Evolutionary conservation across 2,888 invertebrate genomes (phyloP).

Genomic region (Macrosiphum euphorbiae): DNA sequence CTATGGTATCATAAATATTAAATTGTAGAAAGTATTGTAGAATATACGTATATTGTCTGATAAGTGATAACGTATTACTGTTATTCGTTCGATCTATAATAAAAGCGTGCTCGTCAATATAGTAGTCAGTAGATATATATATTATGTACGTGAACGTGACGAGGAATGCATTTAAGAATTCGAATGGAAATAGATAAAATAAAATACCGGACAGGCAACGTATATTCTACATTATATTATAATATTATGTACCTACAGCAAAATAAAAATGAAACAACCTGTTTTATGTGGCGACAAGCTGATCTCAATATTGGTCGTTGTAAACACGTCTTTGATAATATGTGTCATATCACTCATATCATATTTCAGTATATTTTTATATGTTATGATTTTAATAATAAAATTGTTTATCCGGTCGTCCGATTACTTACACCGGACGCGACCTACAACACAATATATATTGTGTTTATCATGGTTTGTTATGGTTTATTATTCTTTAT

Average conservation of each 20-base stretch:
- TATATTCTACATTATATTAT: background rate
- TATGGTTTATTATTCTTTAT: background rate
- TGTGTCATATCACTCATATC: background rate
- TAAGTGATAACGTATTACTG: background rate
- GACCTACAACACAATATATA: background rate
- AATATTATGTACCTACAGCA: background rate
- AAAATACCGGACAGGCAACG: background rate
- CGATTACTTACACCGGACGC: background rate
- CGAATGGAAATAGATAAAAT: background rate
- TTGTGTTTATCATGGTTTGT: background rate
- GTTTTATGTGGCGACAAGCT: background rate
- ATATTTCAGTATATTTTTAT: background rate
- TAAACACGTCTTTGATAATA: no score
- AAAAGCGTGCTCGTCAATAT: background rate
- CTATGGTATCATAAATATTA: background rate
- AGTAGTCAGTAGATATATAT: background rate
- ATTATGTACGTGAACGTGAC: background rate
- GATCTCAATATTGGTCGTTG: background rate
- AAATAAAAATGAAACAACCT: background rate
- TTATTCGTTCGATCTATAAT: background rate
- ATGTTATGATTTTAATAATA: background rate
- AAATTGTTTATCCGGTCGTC: background rate
- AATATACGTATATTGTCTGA: background rate
- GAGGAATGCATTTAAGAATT: background rate
- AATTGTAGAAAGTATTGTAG: background rate